Evolutionary conservation across 2,888 invertebrate species (phyloP), one percentile per base, ranked within the genome.

Genomic region (Aspidiotus destructor): DNA sequence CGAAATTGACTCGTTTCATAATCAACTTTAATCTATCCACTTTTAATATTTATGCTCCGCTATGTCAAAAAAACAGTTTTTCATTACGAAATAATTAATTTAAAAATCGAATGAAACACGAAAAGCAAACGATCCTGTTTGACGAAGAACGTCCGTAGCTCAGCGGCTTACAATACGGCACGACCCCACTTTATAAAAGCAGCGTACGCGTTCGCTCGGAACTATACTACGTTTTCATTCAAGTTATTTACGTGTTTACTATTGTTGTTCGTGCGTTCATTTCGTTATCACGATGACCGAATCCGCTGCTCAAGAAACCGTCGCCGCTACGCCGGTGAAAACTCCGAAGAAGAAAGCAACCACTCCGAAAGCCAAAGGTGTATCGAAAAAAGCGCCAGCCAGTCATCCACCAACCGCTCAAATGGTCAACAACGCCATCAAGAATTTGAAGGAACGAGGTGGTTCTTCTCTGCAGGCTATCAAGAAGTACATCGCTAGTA

Each of bases 401-500:
- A 72, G 75, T 17, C 83, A 82, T 75, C 83, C 83, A 0, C 78
- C 77, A 16, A 80, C 80, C 0, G 74, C 80, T 1, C 77, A 78
- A 44, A 83, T 86, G 84, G 84, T 85, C 0, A 81, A 78, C 72
- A 77, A 76, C 44, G 84, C 86, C 2, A 80, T 83, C 61, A 77
- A 76, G 70, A 9, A 44, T n/a, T 11, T 55, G 55, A 55, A 55
- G 16, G 55, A 55, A 55, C 55, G 55, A 13, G 55, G 55, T 17
- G 55, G 55, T 83, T 85, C 84, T 0, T 84, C 84, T 0, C 73
- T 78, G 6, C 75, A 76, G 60, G 82, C 83, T 2, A 85, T 86
- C 75, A 85, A 84, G 75, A 86, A 86, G 74, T 85, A 83, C 75
- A 81, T 86, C 62, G 76, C 80, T 10, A 77, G 80, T 40, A 82